These are phyloP conservation scores for Spongilla lacustris DNA, from an alignment of 37 sponge, comb jelly and placozoan species.

Conservation along the genomic window DNA sequence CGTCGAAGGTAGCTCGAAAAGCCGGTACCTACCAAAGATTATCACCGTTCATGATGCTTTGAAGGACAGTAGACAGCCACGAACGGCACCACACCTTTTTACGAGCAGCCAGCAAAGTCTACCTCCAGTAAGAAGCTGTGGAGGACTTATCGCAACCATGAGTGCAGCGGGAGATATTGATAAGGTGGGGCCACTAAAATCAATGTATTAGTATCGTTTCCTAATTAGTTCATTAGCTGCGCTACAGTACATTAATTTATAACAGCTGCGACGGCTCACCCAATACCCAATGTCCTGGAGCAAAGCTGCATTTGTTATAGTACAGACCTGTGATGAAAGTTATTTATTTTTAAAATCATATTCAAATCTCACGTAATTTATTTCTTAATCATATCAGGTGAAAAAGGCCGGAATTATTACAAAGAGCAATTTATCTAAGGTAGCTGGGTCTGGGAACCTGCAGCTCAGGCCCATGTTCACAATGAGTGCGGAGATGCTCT, in stretches of 20 bases:
- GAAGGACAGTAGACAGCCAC: background rate
- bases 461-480: slow-evolving; percentile 27
- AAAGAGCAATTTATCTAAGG: background rate
- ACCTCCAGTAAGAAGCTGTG: background rate
- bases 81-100: background rate
- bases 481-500: slow-evolving; percentile 26
- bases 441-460: background rate
- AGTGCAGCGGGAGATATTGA: background rate
- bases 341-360: no score
- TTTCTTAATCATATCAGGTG: no score
- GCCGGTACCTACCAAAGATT: background rate
- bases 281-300: no score
- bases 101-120: background rate
- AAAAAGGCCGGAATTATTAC: background rate
- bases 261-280: no score
- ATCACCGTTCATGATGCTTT: background rate
- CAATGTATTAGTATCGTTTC: no score
- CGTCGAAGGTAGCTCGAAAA: background rate
- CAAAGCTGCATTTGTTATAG: no score
- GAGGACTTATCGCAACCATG: background rate
- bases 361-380: background rate
- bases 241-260: no score
- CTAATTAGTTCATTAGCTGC: no score
- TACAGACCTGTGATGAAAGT: no score
- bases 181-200: background rate